Evolutionary conservation across 1,140 invertebrate genomes (phyloP).

Genomic region (Trachymyrmex septentrionalis): DNA sequence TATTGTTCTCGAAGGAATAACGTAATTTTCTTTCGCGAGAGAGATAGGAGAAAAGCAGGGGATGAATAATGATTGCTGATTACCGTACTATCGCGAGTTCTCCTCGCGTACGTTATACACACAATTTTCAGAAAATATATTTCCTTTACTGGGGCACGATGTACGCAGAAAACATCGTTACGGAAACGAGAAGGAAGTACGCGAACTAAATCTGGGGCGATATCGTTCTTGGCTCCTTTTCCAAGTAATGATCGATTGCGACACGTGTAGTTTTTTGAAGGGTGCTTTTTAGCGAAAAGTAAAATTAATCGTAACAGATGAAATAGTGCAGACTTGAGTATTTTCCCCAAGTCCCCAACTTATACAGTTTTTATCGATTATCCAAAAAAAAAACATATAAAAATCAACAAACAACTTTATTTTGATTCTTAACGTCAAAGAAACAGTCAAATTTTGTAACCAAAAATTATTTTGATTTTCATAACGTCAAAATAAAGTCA

Average conservation of each 20-base stretch:
- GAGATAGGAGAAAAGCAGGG: background rate
- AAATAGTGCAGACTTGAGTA: background rate
- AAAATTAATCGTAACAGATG: slow-evolving; percentile 19
- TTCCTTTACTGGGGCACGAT: background rate
- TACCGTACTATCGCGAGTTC: background rate
- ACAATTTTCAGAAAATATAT: background rate
- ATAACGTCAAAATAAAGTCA: no score
- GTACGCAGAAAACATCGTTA: background rate
- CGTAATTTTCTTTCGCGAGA: slow-evolving; percentile 20
- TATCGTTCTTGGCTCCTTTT: slow-evolving; percentile 1
- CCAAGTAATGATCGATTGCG: slow-evolving; percentile 26
- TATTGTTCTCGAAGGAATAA: slow-evolving; percentile 5
- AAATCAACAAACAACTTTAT: no score
- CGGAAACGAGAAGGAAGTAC: background rate
- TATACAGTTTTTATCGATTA: background rate
- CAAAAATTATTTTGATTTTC: no score
- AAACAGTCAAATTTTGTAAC: no score
- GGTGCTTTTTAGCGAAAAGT: background rate
- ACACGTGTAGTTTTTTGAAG: background rate
- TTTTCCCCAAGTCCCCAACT: background rate
- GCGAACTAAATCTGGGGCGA: background rate
- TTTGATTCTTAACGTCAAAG: no score
- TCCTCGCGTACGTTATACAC: background rate
- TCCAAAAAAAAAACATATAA: no score
- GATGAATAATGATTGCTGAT: slow-evolving; percentile 36